Base-by-base conservation (phyloP, 92 coral and sea anemone genomes). In the Porites cylindrica region DNA sequence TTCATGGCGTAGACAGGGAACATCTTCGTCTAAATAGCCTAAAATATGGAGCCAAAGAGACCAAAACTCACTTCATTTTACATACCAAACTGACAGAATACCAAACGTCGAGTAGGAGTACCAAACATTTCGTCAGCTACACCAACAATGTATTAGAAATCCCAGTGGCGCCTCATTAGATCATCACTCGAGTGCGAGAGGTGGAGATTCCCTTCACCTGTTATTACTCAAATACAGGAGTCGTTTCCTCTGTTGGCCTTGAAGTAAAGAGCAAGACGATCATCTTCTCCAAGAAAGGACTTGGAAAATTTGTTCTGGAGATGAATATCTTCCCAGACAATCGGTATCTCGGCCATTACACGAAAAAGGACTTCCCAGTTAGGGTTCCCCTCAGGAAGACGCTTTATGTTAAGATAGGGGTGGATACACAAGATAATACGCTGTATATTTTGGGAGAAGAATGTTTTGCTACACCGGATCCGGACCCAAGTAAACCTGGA, bases 151-250 rank as follows among this genome's bases (percentile, higher is more conserved):
- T 85, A 59, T 23, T 58, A 32, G 76, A 85, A 52, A 85, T 85
- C 23, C 76, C 88, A 9, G 11, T 76, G 54, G 23, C 8, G 43
- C 56, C 14, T 2, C 0, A 66, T 51, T 82, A 76, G 76, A 75
- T 66, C 32, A 85, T 85, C 70, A 76, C 88, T 9, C 88, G 88
- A 26, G 82, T 85, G 19, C 88, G 88, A 8, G 82, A 85, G 56
- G 82, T 85, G 16, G 82, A 76, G 51, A 85, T 85, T 11, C 88
- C 88, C 52, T 85, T 85, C 52, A 65, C 38, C 51, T 85, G 88
- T 51, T 85, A 56, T 56, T 85, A 85, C 75, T 85, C 88, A 19
- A 85, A 85, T 82, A 67, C 16, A 4, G 88, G 88, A n/a, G 76
- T 85, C 53, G 88, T 77, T 29, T 85, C 88, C 51, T 63, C 82